Base-by-base conservation (phyloP, 2,888 invertebrate genomes). In the Fragum fragum region DNA sequence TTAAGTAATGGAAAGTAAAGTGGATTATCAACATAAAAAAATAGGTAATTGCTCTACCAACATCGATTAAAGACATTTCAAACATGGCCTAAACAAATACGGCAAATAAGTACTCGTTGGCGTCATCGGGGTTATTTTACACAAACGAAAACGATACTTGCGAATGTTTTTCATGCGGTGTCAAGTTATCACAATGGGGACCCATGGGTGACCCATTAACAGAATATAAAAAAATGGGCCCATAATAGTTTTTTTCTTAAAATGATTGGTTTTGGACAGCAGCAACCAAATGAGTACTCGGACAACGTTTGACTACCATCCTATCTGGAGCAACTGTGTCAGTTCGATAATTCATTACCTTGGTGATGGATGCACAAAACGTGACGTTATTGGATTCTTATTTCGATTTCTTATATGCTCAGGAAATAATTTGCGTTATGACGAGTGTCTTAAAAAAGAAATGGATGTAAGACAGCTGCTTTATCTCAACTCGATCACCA, bases 141-240 rank as follows among this genome's bases (percentile, higher is more conserved):
- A 73, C 18, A 7, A 61, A 61, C 7, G 73, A 61, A 26, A 42
- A 42, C 14, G 73, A 61, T 28, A 29, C 36, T n/a, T 71, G 71
- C 23, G 39, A 28, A n/a, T 73, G 73, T 42, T 73, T 73, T 59
- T 53, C 73, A 6, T 73, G 73, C 42, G 73, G 73, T 28, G 61
- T 73, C 23, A 42, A 16, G 6, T 47, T 73, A 32, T 61, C 39
- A 6, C 39, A 28, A n/a, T 73, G 73, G 73, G 47, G 21, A 42
- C 7, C 23, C 32, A 5, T 11, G 3, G 73, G 61, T 47, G 28
- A 23, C 1, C 39, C 73, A n/a, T 23, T 59, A 1, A 39, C n/a
- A 26, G 73, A 73, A 61, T 42, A 73, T 28, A 39, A 73, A 47
- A n/a, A 73, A 61, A 47, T 61, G 59, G 61, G 59, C 73, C 16